A percentile compares a stretch with the other conserved stretches of the same genome.
phyloP scores from a whole-genome alignment of 1,140 invertebrate genomes.

The Amphibalanus amphitrite region DNA sequence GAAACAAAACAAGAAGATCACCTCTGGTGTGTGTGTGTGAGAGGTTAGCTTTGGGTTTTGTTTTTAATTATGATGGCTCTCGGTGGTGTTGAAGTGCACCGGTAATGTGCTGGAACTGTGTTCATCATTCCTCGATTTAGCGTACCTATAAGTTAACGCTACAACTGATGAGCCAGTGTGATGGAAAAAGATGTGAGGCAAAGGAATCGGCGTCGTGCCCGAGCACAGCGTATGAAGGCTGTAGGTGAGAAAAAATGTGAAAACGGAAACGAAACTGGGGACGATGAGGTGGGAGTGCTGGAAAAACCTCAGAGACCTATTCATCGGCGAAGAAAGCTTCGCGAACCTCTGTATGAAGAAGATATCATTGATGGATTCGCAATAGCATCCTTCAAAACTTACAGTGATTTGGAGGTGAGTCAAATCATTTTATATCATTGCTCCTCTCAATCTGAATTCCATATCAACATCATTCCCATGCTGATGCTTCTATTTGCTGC shows the following conservation, averaged over 20 bases:
- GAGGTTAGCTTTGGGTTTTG: neutral
- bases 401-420: conserved; percentile 28
- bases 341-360: conserved; percentile 25
- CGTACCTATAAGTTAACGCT: too few species aligned
- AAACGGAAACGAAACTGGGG: neutral
- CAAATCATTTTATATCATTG: too few species aligned
- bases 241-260: neutral
- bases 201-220: neutral
- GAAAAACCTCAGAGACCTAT: neutral
- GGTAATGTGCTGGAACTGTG: too few species aligned
- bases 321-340: neutral
- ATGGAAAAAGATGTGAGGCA: conserved; percentile 3
- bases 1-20: neutral
- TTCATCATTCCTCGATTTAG: too few species aligned
- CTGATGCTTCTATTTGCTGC: too few species aligned
- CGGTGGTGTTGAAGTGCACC: too few species aligned
- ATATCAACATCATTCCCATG: too few species aligned
- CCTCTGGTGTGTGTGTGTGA: neutral
- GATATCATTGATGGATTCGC: conserved; percentile 33
- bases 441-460: too few species aligned
- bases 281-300: neutral
- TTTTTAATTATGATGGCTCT: too few species aligned
- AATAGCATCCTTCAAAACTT: conserved; percentile 28
- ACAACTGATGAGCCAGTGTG: neutral
- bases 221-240: neutral